Conservation (phyloP, 1,140 invertebrate genomes). For the Danaus plexippus region DNA sequence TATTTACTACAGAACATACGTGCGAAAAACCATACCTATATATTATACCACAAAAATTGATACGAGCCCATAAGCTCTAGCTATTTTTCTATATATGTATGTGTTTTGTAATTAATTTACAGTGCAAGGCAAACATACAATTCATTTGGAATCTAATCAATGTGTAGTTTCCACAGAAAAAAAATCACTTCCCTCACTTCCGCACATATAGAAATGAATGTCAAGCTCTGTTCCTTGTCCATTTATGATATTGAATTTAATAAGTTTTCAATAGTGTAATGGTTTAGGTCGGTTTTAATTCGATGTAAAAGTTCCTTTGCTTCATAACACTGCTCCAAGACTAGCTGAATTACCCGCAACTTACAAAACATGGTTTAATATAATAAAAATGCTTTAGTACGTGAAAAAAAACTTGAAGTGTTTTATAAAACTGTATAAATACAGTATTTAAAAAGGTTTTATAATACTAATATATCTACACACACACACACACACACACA, state of each 20-base stretch:
- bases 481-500: too few species aligned
- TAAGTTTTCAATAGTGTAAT: neutral
- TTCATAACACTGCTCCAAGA: neutral
- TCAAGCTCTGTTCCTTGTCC: neutral
- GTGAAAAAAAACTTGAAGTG: too few species aligned
- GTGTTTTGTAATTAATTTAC: too few species aligned
- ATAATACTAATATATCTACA: too few species aligned
- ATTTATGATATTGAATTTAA: neutral
- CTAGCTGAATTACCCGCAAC: neutral
- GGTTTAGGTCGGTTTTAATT: neutral
- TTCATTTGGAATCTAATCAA: neutral
- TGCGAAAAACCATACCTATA: neutral
- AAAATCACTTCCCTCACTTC: neutral
- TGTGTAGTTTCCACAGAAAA: neutral
- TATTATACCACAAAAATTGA: conserved; percentile 3
- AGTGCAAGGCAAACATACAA: too few species aligned
- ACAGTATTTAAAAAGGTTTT: too few species aligned
- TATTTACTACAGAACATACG: too few species aligned
- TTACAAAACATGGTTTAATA: neutral
- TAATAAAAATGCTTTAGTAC: too few species aligned
- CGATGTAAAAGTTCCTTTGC: neutral
- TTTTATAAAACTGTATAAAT: too few species aligned
- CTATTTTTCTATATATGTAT: too few species aligned
- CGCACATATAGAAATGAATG: conserved; percentile 3
- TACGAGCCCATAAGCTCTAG: neutral